phyloP scores from a whole-genome alignment of 2,113 vertebrate species.

The Macquaria ambigua region DNA sequence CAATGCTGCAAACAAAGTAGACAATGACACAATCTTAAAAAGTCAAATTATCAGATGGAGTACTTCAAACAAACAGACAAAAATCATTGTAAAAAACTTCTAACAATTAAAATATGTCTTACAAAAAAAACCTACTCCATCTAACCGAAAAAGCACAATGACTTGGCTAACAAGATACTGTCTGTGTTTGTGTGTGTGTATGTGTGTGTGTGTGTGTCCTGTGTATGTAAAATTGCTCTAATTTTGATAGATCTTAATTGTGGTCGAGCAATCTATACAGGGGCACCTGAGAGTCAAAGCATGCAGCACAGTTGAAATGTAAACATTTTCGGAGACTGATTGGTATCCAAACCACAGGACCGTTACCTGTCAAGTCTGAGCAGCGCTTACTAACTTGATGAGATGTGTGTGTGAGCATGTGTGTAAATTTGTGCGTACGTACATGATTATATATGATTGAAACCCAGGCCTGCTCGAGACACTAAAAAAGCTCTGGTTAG shows the following conservation, averaged over 20 bases:
- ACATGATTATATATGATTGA: constrained; percentile 82
- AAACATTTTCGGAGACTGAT: constrained; percentile 83
- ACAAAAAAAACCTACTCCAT: not conserved
- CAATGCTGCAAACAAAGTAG: not conserved
- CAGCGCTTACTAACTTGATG: constrained; percentile 72
- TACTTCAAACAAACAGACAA: not conserved
- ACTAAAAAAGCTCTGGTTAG: constrained; percentile 81
- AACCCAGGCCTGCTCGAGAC: constrained; percentile 70
- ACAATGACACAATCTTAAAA: not conserved
- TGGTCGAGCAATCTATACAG: constrained; percentile 57
- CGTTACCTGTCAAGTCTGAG: constrained; percentile 80
- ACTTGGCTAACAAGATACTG: not conserved
- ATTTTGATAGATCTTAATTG: constrained; percentile 70
- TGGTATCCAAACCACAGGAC: constrained; percentile 82
- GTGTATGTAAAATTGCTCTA: constrained; percentile 52
- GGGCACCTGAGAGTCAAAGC: constrained; percentile 77
- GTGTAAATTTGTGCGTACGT: constrained; percentile 65
- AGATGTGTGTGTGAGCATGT: constrained; percentile 51
- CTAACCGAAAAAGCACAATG: not conserved
- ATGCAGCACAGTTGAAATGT: constrained; percentile 72
- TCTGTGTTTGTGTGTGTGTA: constrained; percentile 16
- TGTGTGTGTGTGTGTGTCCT: constrained; percentile 36
- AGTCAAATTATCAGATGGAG: not conserved
- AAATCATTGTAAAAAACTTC: not conserved
- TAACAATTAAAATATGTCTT: not conserved